Evolutionary conservation across 2,888 invertebrate species (phyloP).

Genomic region (Acrocera orbiculus): DNA sequence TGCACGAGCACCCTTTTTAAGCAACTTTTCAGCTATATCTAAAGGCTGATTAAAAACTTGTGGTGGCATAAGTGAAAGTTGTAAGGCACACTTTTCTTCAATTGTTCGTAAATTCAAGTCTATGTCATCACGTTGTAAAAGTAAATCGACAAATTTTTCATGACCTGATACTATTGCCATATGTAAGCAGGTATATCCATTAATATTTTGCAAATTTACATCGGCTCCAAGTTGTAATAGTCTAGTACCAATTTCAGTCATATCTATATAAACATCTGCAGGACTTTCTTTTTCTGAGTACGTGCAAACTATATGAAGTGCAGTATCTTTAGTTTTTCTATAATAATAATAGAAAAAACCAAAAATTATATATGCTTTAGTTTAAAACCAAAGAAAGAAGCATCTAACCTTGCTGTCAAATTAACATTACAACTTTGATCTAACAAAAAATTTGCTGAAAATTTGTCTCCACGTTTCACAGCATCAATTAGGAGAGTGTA

Average conservation of each 20-base stretch:
- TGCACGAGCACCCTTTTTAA: slow-evolving; percentile 51
- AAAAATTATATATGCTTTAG: not conserved
- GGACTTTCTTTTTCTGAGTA: slow-evolving; percentile 41
- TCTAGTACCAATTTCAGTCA: slow-evolving; percentile 52
- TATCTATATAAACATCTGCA: slow-evolving; percentile 38
- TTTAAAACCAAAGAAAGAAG: too few relatives aligned
- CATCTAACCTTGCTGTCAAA: slow-evolving; percentile 40
- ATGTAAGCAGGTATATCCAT: slow-evolving; percentile 72
- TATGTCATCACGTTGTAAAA: slow-evolving; percentile 49
- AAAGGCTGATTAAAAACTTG: slow-evolving; percentile 33
- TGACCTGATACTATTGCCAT: slow-evolving; percentile 65
- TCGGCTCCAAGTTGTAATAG: slow-evolving; percentile 59
- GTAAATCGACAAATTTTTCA: slow-evolving; percentile 51
- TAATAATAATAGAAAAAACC: slow-evolving; percentile 9
- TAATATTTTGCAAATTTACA: slow-evolving; percentile 64
- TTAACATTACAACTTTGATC: slow-evolving; percentile 59
- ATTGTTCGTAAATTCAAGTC: slow-evolving; percentile 51
- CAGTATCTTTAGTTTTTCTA: slow-evolving; percentile 59
- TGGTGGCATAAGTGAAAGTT: slow-evolving; percentile 37
- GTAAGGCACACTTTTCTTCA: slow-evolving; percentile 65
- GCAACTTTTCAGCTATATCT: slow-evolving; percentile 38
- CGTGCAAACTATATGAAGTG: slow-evolving; percentile 63
- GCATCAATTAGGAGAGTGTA: slow-evolving; percentile 74
- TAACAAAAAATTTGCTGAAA: slow-evolving; percentile 67
- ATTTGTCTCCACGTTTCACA: slow-evolving; percentile 64